Evolutionary conservation across 2,113 vertebrate genomes (phyloP).

Genomic region (Pteropus alecto): DNA sequence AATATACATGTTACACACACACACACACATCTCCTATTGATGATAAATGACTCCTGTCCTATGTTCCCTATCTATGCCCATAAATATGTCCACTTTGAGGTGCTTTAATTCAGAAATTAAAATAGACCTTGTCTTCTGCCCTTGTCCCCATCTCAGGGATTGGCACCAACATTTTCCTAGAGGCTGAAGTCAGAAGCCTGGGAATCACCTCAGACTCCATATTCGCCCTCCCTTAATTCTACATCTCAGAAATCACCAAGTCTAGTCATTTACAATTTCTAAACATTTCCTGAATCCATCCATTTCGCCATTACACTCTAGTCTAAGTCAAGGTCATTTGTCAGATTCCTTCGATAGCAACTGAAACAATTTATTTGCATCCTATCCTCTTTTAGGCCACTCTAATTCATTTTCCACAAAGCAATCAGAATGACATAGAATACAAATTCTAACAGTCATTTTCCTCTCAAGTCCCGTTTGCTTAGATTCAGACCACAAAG

Average conservation of each 20-base stretch:
- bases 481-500: no score
- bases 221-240: neutral
- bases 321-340: neutral
- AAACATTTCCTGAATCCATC: neutral
- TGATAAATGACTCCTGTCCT: neutral
- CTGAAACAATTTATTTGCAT: neutral
- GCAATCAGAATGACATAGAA: neutral
- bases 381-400: neutral
- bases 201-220: neutral
- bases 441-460: neutral
- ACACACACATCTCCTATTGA: neutral
- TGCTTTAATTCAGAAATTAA: neutral
- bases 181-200: neutral
- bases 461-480: neutral
- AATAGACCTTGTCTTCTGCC: neutral
- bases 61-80: neutral
- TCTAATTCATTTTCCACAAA: neutral
- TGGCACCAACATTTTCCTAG: neutral
- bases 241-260: neutral
- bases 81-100: neutral
- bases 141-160: neutral
- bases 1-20: neutral
- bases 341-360: neutral
- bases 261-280: neutral
- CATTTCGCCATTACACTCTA: neutral